Conservation (phyloP, 2,797 vertebrate genomes). For the Tenualosa thibaudeaui region DNA sequence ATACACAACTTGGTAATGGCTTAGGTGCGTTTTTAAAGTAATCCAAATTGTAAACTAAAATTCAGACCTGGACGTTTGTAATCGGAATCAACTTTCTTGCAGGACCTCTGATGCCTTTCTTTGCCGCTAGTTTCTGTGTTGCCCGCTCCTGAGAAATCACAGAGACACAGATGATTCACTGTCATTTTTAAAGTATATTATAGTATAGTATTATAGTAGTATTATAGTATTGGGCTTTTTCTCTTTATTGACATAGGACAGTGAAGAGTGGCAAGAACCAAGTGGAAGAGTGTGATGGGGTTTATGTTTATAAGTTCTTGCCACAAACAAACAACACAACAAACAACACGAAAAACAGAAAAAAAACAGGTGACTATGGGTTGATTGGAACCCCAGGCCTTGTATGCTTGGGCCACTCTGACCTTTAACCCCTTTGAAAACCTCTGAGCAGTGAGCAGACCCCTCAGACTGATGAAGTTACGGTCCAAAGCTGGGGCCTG, state of each 20-base stretch:
- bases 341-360: no score
- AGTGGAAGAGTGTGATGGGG: no score
- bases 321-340: no score
- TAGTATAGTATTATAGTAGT: no score
- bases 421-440: conserved; percentile 36
- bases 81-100: conserved; percentile 25
- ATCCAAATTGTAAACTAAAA: background rate
- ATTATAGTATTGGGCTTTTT: no score
- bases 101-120: background rate
- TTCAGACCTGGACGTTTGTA: conserved; percentile 32
- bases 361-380: no score
- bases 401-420: background rate
- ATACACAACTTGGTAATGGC: background rate
- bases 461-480: conserved; percentile 36
- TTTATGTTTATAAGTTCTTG: no score
- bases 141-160: conserved; percentile 23
- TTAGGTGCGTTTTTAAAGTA: background rate
- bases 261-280: no score
- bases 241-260: no score
- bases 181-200: no score
- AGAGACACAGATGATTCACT: background rate
- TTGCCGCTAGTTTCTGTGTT: conserved; percentile 36
- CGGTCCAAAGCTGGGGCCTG: background rate
- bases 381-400: no score
- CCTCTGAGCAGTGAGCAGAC: conserved; percentile 39